Conservation (phyloP, 2,113 vertebrate species). For the Brachypteracias leptosomus region DNA sequence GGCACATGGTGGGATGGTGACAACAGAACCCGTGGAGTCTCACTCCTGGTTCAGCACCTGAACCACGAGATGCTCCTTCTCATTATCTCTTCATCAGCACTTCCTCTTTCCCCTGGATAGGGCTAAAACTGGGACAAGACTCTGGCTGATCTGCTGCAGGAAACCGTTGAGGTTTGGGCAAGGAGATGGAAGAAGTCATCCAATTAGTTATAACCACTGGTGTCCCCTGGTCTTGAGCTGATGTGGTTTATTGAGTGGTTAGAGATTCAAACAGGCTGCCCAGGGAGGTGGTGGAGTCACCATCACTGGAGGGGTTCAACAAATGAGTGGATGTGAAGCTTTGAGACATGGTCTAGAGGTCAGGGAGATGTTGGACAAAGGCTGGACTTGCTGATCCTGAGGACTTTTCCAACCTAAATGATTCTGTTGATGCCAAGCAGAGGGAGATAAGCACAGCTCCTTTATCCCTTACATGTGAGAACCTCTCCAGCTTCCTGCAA, state of each 20-base stretch:
- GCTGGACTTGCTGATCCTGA: too few relatives aligned
- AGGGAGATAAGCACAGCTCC: neutral
- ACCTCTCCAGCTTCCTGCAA: neutral
- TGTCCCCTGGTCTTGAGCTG: neutral
- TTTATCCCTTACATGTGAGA: neutral
- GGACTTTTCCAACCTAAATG: too few relatives aligned
- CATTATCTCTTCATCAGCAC: neutral
- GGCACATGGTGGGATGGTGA: neutral
- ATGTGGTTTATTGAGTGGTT: neutral
- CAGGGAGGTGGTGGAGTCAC: too few relatives aligned
- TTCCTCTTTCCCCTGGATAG: neutral
- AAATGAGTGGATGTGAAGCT: too few relatives aligned
- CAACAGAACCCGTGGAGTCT: neutral
- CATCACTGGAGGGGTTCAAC: too few relatives aligned
- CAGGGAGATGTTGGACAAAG: too few relatives aligned
- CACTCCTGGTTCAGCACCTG: accelerated
- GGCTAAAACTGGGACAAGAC: neutral
- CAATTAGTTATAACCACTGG: neutral
- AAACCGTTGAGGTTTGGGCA: neutral
- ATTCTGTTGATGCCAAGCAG: neutral
- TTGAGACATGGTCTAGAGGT: too few relatives aligned
- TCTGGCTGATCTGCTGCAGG: neutral
- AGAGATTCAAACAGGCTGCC: too few relatives aligned
- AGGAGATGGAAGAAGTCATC: neutral
- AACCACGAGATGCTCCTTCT: neutral